Evolutionary conservation across 2,888 invertebrate species (phyloP), one percentile per base, ranked within the genome.

Genomic region (Andrena camellia): DNA sequence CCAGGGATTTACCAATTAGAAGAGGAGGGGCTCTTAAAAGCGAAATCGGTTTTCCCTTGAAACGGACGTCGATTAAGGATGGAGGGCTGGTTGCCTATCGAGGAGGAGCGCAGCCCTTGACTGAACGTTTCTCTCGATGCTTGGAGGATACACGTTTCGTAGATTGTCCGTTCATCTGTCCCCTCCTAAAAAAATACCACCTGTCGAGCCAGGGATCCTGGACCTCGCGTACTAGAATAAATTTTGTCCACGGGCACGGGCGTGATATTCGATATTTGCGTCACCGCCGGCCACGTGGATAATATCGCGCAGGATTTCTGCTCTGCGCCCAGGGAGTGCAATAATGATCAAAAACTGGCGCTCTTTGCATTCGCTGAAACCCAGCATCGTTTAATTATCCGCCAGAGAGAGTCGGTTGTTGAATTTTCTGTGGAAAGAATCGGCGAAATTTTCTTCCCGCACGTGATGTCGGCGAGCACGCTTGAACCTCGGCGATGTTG

Each of bases 41-140:
- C 31, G 31, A 78, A 72, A 80, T 81, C 82, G 74, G 75, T 70
- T 75, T 70, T 82, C 71, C 66, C 59, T 75, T 71, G 48, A 67
- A 42, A 31, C 35, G 79, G 31, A 42, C 79, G 52, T 69, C 81
- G 52, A 72, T 70, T 72, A 81, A 57, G 71, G 71, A 23, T 54
- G 63, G 50, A 79, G 62, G 63, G 57, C 50, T 23, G 42, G 20
- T 23, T 17, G 59, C 13, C 23, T 52, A 10, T 54, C 60, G 60
- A 17, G 75, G 26, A 48, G 7, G 42, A 23, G 13, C 26, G 8
- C 64, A 13, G 26, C 60, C 4, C 26, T 29, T 52, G 10, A 17
- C 0, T 10, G 42, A 10, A 57, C 23, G 17, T 29, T 68, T 42
- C 52, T 0, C 48, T 63, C 52, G 23, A 68, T 17, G 57, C 17